Conservation (phyloP, 2,797 vertebrate genomes). For the Gallinago stenura region DNA sequence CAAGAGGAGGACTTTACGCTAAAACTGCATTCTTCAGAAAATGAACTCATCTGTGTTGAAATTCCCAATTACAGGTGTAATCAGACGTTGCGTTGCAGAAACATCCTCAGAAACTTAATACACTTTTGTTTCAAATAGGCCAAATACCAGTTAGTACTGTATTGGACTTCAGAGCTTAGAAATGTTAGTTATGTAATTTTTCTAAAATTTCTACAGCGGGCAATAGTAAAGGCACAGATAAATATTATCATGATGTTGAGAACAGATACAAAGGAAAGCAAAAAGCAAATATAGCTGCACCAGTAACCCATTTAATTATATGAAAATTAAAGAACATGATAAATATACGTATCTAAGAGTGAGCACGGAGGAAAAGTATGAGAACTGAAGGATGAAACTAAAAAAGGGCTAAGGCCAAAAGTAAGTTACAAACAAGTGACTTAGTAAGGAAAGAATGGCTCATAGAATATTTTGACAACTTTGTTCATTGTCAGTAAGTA, state of each 20-base stretch:
- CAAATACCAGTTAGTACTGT: background rate
- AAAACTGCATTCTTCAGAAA: background rate
- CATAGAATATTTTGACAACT: background rate
- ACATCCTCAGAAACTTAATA: background rate
- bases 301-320: background rate
- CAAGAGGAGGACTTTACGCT: background rate
- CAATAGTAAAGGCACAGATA: background rate
- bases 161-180: background rate
- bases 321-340: background rate
- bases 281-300: background rate
- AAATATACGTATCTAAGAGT: background rate
- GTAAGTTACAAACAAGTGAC: background rate
- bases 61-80: background rate
- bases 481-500: background rate
- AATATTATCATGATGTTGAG: background rate
- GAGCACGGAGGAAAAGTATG: background rate
- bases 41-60: background rate
- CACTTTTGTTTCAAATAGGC: background rate
- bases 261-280: background rate
- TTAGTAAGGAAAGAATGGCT: background rate
- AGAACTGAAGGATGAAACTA: background rate
- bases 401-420: background rate
- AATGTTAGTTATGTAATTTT: background rate
- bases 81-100: background rate
- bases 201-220: background rate